A percentile compares a stretch with the other conserved stretches of the same genome.
phyloP scores from a whole-genome alignment of 2,797 vertebrate genomes.

The Allobates femoralis region DNA sequence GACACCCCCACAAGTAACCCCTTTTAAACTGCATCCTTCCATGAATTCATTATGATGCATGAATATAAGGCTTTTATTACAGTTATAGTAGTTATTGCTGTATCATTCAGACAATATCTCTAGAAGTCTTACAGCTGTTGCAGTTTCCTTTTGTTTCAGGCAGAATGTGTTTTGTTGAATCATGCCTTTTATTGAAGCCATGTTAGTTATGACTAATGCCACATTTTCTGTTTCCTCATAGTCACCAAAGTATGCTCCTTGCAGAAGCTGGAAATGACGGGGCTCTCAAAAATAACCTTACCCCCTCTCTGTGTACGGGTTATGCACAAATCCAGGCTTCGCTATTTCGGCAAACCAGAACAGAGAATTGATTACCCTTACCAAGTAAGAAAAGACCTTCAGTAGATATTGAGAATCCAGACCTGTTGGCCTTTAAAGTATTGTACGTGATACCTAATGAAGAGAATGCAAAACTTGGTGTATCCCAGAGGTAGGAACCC shows the following conservation, averaged over 20 bases:
- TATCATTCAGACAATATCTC: not conserved
- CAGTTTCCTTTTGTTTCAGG: not conserved
- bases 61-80: not conserved
- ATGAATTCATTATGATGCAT: too few species aligned
- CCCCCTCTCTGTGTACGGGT: constrained; percentile 88
- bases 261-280: constrained; percentile 78
- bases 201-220: not conserved
- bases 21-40: too few species aligned
- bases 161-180: not conserved
- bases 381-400: constrained; percentile 77
- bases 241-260: constrained; percentile 82
- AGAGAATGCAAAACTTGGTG: too few species aligned
- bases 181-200: not conserved
- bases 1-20: too few species aligned
- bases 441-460: too few species aligned
- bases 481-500: too few species aligned
- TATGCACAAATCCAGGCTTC: constrained; percentile 87
- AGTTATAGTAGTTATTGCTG: not conserved
- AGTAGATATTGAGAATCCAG: not conserved
- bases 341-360: constrained; percentile 87
- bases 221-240: constrained; percentile 67
- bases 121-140: not conserved
- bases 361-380: constrained; percentile 84
- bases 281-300: constrained; percentile 69
- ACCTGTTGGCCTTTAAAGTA: too few species aligned